phyloP scores from a whole-genome alignment of 2,888 invertebrate species.

The Drosophila infuscata region DNA sequence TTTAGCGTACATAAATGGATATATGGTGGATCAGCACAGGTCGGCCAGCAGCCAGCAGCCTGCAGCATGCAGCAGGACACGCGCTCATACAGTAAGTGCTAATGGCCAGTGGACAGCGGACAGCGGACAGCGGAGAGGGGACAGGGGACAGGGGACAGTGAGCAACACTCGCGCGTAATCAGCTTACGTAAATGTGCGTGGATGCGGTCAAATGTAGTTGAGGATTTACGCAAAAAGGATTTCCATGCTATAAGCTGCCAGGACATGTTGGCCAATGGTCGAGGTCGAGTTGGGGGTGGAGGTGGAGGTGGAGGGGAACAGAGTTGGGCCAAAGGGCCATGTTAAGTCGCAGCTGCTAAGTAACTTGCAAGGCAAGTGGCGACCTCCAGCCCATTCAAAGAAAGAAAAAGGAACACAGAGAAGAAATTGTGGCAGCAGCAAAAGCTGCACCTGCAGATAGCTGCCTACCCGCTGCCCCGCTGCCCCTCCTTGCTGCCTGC shows the following conservation, averaged over 20 bases:
- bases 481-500: neutral
- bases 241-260: slow-evolving; percentile 56
- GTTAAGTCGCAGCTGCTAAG: slow-evolving; percentile 50
- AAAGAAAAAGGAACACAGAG: neutral
- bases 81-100: slow-evolving; percentile 33
- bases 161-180: slow-evolving; percentile 60
- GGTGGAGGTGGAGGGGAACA: neutral
- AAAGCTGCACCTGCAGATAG: slow-evolving; percentile 24
- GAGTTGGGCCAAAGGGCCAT: slow-evolving; percentile 4
- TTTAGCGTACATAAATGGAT: neutral
- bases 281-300: neutral
- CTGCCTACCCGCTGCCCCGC: neutral
- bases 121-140: slow-evolving; percentile 32
- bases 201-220: slow-evolving; percentile 70
- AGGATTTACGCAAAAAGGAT: slow-evolving; percentile 68
- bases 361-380: slow-evolving; percentile 49
- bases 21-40: neutral
- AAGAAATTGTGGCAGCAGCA: slow-evolving; percentile 8
- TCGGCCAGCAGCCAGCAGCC: neutral
- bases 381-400: neutral
- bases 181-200: slow-evolving; percentile 74
- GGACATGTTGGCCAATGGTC: slow-evolving; percentile 13
- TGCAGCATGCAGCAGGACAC: neutral
- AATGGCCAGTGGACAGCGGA: slow-evolving; percentile 50
- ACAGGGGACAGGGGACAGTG: slow-evolving; percentile 36